Conservation (phyloP, 2,888 invertebrate genomes). For the Athalia circularis region DNA sequence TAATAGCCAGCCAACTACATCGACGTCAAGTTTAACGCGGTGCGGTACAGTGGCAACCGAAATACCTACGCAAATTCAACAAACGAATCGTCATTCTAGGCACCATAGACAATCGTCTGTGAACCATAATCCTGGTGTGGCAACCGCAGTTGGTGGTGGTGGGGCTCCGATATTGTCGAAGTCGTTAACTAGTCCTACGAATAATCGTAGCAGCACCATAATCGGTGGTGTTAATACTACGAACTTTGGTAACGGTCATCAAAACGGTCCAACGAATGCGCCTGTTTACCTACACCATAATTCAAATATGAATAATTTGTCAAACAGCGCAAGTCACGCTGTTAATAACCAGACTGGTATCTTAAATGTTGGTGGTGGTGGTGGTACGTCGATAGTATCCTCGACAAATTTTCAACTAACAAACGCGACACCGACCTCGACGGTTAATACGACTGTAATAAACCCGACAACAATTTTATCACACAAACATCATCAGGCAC, state of each 20-base stretch:
- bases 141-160: background rate
- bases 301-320: slow-evolving; percentile 46
- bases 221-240: slow-evolving; percentile 57
- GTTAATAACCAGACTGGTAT: slow-evolving; percentile 24
- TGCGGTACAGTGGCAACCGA: slow-evolving; percentile 15
- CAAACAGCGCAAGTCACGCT: slow-evolving; percentile 8
- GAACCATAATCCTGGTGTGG: slow-evolving; percentile 5
- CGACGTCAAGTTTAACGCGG: slow-evolving; percentile 45
- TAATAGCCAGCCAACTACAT: slow-evolving; percentile 57
- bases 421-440: background rate
- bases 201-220: slow-evolving; percentile 63
- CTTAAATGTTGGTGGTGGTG: background rate
- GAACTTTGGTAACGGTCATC: slow-evolving; percentile 71
- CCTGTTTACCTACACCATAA: slow-evolving; percentile 56
- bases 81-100: slow-evolving; percentile 37
- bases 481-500: slow-evolving; percentile 67
- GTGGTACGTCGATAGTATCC: background rate
- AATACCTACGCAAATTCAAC: background rate
- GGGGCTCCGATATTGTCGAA: slow-evolving; percentile 69
- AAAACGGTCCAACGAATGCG: slow-evolving; percentile 65
- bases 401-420: background rate
- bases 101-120: slow-evolving; percentile 41
- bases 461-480: slow-evolving; percentile 60
- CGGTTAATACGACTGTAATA: background rate
- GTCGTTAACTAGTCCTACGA: slow-evolving; percentile 71